Evolutionary conservation across 2,113 vertebrate genomes (phyloP).

Genomic region (Platycercus adscitus): DNA sequence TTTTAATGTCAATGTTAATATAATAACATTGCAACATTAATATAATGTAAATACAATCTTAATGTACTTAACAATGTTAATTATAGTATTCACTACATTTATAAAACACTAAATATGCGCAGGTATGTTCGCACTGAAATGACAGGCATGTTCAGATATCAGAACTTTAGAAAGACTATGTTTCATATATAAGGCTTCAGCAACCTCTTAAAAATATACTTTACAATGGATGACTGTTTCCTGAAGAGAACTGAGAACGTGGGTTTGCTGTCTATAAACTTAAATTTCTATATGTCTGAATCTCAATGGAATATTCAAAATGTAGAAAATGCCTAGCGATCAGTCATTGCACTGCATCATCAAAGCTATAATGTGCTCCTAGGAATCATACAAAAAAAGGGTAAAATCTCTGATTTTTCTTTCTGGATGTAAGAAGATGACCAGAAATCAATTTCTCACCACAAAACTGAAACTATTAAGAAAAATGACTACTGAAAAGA

Average conservation of each 20-base stretch:
- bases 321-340: background rate
- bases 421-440: background rate
- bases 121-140: background rate
- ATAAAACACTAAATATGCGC: background rate
- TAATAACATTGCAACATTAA: background rate
- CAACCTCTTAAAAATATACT: background rate
- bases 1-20: background rate
- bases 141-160: background rate
- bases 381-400: background rate
- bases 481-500: background rate
- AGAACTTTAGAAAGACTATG: background rate
- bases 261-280: background rate
- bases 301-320: background rate
- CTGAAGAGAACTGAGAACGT: background rate
- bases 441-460: background rate
- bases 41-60: background rate
- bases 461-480: background rate
- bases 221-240: background rate
- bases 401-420: background rate
- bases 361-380: background rate
- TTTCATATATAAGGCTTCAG: background rate
- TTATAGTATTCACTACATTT: background rate
- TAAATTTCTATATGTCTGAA: background rate
- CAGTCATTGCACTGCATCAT: background rate
- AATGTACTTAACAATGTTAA: background rate